phyloP scores from a whole-genome alignment of 2,113 vertebrate species.

The Sinocyclocheilus rhinocerous region DNA sequence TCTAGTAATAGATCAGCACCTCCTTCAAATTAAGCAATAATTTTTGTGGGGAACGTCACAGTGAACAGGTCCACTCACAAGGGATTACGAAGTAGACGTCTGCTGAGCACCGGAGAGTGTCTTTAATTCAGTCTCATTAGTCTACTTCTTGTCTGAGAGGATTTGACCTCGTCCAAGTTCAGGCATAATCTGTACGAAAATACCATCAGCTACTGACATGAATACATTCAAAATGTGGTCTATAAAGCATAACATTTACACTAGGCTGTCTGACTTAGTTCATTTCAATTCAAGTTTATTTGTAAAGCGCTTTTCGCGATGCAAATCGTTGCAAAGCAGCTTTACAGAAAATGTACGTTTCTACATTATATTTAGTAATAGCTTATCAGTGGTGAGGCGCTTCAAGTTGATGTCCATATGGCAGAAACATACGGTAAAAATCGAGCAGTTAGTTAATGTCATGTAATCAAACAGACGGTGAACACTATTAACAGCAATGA shows the following conservation, averaged over 20 bases:
- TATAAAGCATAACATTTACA: background rate
- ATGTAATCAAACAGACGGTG: no score
- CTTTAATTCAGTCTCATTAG: slow-evolving; percentile 14
- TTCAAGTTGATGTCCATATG: no score
- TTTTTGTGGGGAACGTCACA: slow-evolving; percentile 11
- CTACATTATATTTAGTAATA: no score
- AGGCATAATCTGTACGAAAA: background rate
- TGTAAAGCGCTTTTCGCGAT: no score
- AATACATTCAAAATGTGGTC: background rate
- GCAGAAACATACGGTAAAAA: no score
- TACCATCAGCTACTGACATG: background rate
- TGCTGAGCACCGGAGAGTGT: background rate
- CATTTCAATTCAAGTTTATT: no score
- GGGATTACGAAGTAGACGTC: background rate
- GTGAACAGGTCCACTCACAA: slow-evolving; percentile 8
- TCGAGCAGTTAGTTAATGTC: no score
- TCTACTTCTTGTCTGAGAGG: background rate
- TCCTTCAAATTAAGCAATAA: background rate
- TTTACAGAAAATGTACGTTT: no score
- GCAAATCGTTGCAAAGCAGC: no score
- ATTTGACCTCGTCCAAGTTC: slow-evolving; percentile 2
- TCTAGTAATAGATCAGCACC: slow-evolving; percentile 5
- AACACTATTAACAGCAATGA: no score
- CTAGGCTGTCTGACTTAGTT: background rate
- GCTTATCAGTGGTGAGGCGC: no score